Conservation (phyloP, 2,797 vertebrate species). For the Trichosurus vulpecula region DNA sequence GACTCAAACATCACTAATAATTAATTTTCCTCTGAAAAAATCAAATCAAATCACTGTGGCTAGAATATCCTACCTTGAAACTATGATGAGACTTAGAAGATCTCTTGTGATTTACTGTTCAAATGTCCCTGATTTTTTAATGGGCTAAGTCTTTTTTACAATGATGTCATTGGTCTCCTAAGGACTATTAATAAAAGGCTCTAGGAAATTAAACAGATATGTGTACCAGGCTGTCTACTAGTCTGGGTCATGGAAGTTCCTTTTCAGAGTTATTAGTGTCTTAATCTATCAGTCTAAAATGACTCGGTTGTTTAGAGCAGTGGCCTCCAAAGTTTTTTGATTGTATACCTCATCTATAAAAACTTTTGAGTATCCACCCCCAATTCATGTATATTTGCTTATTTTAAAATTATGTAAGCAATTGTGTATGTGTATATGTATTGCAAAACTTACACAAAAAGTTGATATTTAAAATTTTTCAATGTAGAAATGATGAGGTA, state of each 20-base stretch:
- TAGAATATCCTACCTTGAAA: not conserved
- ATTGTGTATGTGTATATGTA: not conserved
- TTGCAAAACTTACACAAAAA: not conserved
- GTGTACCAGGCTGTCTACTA: not conserved
- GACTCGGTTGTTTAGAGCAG: not conserved
- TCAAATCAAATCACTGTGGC: not conserved
- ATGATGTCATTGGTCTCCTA: not conserved
- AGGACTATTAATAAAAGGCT: not conserved
- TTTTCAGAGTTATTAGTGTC: not conserved
- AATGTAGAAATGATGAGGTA: not conserved
- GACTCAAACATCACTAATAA: not conserved
- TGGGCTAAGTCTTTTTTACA: not conserved
- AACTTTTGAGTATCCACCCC: not conserved
- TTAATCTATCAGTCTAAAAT: not conserved
- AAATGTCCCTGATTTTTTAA: not conserved
- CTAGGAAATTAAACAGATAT: not conserved
- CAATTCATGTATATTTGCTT: not conserved
- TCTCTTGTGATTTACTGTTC: not conserved
- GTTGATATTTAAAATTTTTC: not conserved
- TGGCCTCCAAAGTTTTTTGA: not conserved
- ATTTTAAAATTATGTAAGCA: not conserved
- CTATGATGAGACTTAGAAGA: not conserved
- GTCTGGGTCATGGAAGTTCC: not conserved
- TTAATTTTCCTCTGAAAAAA: not conserved
- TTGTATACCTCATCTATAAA: not conserved